phyloP scores from a whole-genome alignment of 2,888 invertebrate species.

The Brachyopa scutellaris region DNA sequence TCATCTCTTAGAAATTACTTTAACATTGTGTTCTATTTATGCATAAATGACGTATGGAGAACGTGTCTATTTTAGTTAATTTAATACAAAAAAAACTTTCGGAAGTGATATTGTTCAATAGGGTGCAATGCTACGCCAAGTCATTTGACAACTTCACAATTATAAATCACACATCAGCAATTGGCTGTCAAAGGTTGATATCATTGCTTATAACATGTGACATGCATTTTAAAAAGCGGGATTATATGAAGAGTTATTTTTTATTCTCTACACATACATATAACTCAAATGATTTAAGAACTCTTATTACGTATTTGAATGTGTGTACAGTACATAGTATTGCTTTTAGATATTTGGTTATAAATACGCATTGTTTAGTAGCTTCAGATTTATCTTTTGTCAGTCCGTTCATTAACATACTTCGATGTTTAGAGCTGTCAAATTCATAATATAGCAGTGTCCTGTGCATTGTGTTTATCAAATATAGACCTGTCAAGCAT shows the following conservation, averaged over 20 bases:
- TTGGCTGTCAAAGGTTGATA: not conserved
- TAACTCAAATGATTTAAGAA: no score
- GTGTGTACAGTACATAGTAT: no score
- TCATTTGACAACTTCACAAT: not conserved
- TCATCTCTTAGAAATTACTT: conserved; percentile 15
- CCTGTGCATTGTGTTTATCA: no score
- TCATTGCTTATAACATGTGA: conserved; percentile 27
- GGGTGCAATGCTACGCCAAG: not conserved
- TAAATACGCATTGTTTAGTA: no score
- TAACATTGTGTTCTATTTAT: not conserved
- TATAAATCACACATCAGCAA: conserved; percentile 8
- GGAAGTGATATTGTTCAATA: not conserved
- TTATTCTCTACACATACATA: not conserved
- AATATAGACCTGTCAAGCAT: no score
- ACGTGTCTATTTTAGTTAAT: not conserved
- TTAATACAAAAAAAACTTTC: not conserved
- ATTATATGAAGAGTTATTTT: not conserved
- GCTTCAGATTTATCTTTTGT: no score
- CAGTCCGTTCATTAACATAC: no score
- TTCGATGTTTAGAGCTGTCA: no score
- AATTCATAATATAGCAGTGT: no score
- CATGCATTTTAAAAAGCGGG: conserved; percentile 3
- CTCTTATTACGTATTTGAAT: no score
- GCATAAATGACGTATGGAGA: not conserved
- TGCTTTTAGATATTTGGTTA: no score